A percentile compares a stretch with the other conserved stretches of the same genome.
phyloP scores from a whole-genome alignment of 2,888 invertebrate species.

The Drosophila leonis region DNA sequence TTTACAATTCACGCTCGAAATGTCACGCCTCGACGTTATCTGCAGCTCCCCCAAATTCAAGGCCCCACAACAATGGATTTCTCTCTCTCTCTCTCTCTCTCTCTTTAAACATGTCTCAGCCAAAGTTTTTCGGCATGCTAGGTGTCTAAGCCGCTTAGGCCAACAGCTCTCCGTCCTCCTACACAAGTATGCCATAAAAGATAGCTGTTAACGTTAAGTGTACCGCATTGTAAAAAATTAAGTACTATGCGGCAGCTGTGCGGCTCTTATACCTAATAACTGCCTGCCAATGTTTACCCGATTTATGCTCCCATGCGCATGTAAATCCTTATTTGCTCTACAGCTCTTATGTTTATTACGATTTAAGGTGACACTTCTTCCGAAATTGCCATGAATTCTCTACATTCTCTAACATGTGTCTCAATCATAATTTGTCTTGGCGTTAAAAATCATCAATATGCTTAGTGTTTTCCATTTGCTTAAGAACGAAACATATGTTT shows the following conservation, averaged over 20 bases:
- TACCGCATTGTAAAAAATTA: slow-evolving; percentile 61
- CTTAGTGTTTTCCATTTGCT: neutral
- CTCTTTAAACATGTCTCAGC: slow-evolving; percentile 26
- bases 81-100: slow-evolving; percentile 24
- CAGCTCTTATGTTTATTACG: slow-evolving; percentile 55
- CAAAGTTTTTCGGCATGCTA: slow-evolving; percentile 26
- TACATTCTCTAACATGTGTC: neutral
- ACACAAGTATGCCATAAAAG: slow-evolving; percentile 56
- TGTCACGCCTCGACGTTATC: slow-evolving; percentile 56
- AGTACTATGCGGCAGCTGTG: slow-evolving; percentile 53
- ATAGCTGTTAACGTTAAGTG: slow-evolving; percentile 53
- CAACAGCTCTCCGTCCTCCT: slow-evolving; percentile 26
- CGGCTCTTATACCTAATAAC: slow-evolving; percentile 28
- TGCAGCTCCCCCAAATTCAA: slow-evolving; percentile 4
- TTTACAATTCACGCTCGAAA: slow-evolving; percentile 78
- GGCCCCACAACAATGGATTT: slow-evolving; percentile 22
- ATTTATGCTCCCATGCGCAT: slow-evolving; percentile 38
- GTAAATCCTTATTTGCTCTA: slow-evolving; percentile 48
- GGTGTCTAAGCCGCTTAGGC: slow-evolving; percentile 69
- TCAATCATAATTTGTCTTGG: slow-evolving; percentile 14
- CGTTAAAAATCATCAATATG: neutral
- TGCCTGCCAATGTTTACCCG: slow-evolving; percentile 47
- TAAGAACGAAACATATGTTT: neutral
- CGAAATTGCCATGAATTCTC: neutral
- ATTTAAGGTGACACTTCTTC: slow-evolving; percentile 51